Evolutionary conservation across 2,888 invertebrate genomes (phyloP), one percentile per base, ranked within the genome.

Genomic region (Pteria penguin): DNA sequence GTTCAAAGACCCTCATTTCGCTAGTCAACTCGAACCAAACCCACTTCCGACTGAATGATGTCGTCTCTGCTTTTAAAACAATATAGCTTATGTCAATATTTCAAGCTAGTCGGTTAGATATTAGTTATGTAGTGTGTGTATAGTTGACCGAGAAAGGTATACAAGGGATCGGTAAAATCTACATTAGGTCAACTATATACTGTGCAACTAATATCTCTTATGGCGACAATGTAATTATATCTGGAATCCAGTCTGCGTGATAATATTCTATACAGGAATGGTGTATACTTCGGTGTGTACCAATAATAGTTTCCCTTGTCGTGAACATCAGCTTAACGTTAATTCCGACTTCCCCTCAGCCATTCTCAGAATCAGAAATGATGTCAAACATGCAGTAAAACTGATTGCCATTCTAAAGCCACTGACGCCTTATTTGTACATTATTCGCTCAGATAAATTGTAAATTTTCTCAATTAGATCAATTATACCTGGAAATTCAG

Each of bases 391-490:
- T 45, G 45, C 18, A 14, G 45, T 45, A 45, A 45, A 45, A 45
- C 18, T 45, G 45, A 45, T 45, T 45, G 45, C 45, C 45, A 14
- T 18, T 45, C 8, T 45, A 18, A 45, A 45, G 45, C 45, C 18
- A 8, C 18, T 8, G 18, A 18, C 18, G 45, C 45, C 45, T 45
- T 45, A 77, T 77, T 77, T 77, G 76, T 77, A 72, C 76, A 77
- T 72, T 77, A 68, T 68, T 72, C 76, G 72, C 68, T 45, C 57
- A 66, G 55, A 63, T 77, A 77, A 73, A 77, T 77, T 77, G 76
- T 62, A 68, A 73, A 63, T 72, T 77, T 77, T 77, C 60, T 69
- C 76, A 77, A 77, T 77, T 77, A 77, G 76, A 68, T 69, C 73
- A 73, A 77, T 77, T 77, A 77, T 67, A 72, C 72, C 72, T 67